A percentile compares a stretch with the other conserved stretches of the same genome.
phyloP scores from a whole-genome alignment of 2,797 vertebrate genomes.

The Remorina albescens region DNA sequence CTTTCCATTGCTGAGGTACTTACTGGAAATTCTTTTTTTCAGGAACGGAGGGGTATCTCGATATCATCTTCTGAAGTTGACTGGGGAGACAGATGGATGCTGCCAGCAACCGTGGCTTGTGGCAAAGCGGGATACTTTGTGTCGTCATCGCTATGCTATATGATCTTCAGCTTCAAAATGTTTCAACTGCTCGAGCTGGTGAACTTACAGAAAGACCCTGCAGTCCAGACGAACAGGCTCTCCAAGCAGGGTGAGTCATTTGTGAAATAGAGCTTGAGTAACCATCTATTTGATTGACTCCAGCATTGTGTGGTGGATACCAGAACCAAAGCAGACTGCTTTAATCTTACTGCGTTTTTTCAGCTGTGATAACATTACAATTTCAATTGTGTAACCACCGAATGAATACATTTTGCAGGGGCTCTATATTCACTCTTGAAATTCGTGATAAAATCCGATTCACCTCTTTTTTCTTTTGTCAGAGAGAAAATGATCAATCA shows the following conservation, averaged over 20 bases:
- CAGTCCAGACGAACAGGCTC: slow-evolving; percentile 13
- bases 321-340: not conserved
- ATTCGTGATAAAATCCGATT: not conserved
- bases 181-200: slow-evolving; percentile 19
- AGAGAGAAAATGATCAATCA: slow-evolving; percentile 26
- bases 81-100: slow-evolving; percentile 53
- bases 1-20: slow-evolving; percentile 16
- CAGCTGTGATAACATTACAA: not conserved
- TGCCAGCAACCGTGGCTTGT: slow-evolving; percentile 35
- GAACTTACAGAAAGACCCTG: slow-evolving; percentile 29
- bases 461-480: not conserved
- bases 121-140: slow-evolving; percentile 23
- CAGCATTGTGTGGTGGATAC: not conserved
- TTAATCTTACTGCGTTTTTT: not conserved
- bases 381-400: not conserved
- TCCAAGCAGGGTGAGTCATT: slow-evolving; percentile 14
- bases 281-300: not conserved
- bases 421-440: not conserved
- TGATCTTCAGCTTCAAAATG: slow-evolving; percentile 29
- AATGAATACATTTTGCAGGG: not conserved
- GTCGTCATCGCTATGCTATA: slow-evolving; percentile 33
- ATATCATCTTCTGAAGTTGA: slow-evolving; percentile 52
- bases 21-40: slow-evolving; percentile 27
- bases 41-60: slow-evolving; percentile 29
- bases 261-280: slow-evolving; percentile 1